Percentiles rank a stretch among this genome's conserved stretches.
Evolutionary conservation across 2,113 vertebrate species (phyloP).

Genomic region (Perca fluviatilis): DNA sequence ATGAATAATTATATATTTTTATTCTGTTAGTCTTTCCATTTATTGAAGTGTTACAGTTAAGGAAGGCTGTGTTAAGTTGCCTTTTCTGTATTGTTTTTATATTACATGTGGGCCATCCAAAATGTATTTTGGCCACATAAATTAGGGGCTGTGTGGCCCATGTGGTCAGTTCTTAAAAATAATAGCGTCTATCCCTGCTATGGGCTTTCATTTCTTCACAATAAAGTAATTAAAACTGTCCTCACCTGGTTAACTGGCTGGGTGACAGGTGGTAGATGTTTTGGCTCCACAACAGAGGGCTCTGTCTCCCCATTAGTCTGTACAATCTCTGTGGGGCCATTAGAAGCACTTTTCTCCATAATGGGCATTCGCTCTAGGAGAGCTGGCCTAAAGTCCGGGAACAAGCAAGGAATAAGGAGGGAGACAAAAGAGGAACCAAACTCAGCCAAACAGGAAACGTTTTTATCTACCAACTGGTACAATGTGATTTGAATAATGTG

Average conservation of each 20-base stretch:
- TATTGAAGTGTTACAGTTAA: too few species aligned
- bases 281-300: constrained; percentile 90
- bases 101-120: too few species aligned
- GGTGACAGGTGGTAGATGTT: constrained; percentile 88
- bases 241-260: constrained; percentile 93
- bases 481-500: constrained; percentile 1
- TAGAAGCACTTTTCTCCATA: constrained; percentile 95
- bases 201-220: not conserved
- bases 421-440: not conserved
- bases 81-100: too few species aligned
- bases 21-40: too few species aligned
- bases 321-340: constrained; percentile 94
- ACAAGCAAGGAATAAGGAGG: not conserved
- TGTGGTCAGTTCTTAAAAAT: too few species aligned
- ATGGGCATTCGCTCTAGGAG: constrained; percentile 98
- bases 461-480: not conserved
- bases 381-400: constrained; percentile 86
- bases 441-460: not conserved
- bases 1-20: too few species aligned
- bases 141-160: too few species aligned
- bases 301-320: constrained; percentile 98
- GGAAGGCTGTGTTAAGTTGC: too few species aligned
- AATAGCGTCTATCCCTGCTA: too few species aligned
- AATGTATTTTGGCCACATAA: too few species aligned
- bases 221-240: not conserved